These are phyloP conservation scores for Zaprionus davidi DNA, from an alignment of 1,140 invertebrate genomes.

Conservation along the genomic window DNA sequence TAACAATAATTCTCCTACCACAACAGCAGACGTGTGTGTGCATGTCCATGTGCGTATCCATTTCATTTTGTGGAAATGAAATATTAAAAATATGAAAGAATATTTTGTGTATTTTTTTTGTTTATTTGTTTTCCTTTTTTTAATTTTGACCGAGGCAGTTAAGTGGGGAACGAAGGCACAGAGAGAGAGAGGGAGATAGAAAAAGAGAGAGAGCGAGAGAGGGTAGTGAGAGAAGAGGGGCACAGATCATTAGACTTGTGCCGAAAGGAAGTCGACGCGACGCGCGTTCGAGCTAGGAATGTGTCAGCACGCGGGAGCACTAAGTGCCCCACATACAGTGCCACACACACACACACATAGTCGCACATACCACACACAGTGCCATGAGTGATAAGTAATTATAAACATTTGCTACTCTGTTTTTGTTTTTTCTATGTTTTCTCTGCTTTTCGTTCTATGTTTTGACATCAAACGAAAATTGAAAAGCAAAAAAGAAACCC, in stretches of 20 bases:
- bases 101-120: conserved; percentile 27
- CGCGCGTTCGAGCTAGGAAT: conserved; percentile 19
- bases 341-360: conserved; percentile 15
- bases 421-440: conserved; percentile 22
- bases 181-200: conserved; percentile 1
- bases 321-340: conserved; percentile 35
- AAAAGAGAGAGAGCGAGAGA: background rate
- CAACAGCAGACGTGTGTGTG: conserved; percentile 20
- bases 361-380: background rate
- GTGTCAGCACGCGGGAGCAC: conserved; percentile 30
- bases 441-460: conserved; percentile 17
- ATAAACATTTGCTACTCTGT: conserved; percentile 61
- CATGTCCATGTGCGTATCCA: conserved; percentile 44
- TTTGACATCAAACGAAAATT: conserved; percentile 77
- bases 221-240: background rate
- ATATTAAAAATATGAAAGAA: conserved; percentile 13
- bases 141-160: conserved; percentile 3
- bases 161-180: background rate
- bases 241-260: conserved; percentile 43
- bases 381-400: conserved; percentile 64
- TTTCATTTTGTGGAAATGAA: conserved; percentile 70
- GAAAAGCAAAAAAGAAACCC: conserved; percentile 54
- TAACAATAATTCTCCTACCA: conserved; percentile 52
- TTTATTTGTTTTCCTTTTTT: conserved; percentile 13
- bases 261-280: conserved; percentile 42